Conservation (phyloP, 2,113 vertebrate species). For the Patagioenas fasciata region DNA sequence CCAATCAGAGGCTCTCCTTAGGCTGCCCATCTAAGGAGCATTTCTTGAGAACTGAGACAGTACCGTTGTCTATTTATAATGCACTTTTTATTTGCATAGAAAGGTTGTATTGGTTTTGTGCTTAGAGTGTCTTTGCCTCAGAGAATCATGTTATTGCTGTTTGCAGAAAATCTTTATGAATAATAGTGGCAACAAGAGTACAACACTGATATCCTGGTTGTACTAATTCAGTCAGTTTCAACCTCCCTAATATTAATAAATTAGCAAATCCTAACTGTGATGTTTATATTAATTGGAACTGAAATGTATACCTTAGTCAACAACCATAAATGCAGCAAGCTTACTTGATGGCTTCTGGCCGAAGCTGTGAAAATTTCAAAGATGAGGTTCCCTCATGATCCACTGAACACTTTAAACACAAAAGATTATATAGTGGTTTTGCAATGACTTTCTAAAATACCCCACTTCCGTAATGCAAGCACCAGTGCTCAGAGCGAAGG, state of each 20-base stretch:
- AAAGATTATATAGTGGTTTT: background rate
- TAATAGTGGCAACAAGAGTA: background rate
- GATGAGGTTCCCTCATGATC: background rate
- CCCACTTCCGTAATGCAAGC: background rate
- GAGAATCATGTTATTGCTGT: background rate
- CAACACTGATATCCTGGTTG: background rate
- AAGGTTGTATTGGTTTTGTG: background rate
- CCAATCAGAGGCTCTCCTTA: too few relatives aligned
- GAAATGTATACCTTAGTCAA: background rate
- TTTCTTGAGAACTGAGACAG: too few relatives aligned
- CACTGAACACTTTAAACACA: background rate
- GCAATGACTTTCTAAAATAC: background rate
- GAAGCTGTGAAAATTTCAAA: background rate
- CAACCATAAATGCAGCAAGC: background rate
- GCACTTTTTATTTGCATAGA: background rate
- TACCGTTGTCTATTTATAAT: background rate
- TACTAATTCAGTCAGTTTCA: background rate
- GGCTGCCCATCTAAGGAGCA: too few relatives aligned
- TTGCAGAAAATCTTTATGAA: background rate
- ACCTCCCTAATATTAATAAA: background rate
- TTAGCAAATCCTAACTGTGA: background rate
- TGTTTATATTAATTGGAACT: background rate
- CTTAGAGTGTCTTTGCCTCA: background rate
- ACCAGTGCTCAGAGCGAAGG: background rate
- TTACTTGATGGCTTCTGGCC: background rate